Evolutionary conservation across 1,140 invertebrate genomes (phyloP).

Genomic region (Drosophila seguyi): DNA sequence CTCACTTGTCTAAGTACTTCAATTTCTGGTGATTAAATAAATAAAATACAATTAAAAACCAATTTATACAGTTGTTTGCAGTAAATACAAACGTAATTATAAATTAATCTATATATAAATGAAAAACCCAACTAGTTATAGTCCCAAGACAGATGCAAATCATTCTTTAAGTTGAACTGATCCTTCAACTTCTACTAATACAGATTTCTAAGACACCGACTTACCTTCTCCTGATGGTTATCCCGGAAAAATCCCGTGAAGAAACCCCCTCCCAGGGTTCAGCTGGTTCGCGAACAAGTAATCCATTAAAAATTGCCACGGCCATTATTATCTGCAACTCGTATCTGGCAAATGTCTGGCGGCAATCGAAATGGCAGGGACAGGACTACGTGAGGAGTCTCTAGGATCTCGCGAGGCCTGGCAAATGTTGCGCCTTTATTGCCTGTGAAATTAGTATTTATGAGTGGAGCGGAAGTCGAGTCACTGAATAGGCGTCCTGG

Average conservation of each 20-base stretch:
- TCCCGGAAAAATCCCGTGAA: background rate
- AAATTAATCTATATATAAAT: background rate
- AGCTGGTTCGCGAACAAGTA: constrained; percentile 42
- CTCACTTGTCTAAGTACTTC: too few relatives aligned
- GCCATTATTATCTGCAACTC: constrained; percentile 28
- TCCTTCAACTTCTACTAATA: background rate
- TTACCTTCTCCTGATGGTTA: background rate
- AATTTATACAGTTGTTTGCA: background rate
- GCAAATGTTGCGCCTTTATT: constrained; percentile 80
- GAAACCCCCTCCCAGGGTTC: too few relatives aligned
- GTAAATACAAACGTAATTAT: background rate
- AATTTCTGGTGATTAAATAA: background rate
- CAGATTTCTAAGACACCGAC: background rate
- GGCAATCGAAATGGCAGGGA: constrained; percentile 59
- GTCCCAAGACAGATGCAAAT: background rate
- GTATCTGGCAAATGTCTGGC: constrained; percentile 76
- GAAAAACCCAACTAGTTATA: background rate
- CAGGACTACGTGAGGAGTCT: constrained; percentile 57
- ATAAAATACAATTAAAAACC: background rate
- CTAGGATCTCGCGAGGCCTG: constrained; percentile 41
- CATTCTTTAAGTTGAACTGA: background rate
- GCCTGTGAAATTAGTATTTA: constrained; percentile 85
- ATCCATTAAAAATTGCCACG: constrained; percentile 76
- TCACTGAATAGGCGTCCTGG: constrained; percentile 66
- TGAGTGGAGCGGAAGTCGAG: constrained; percentile 62